A percentile compares a stretch with the other conserved stretches of the same genome.
These are phyloP conservation scores for Poeciliopsis occidentalis DNA, from an alignment of 2,113 vertebrate genomes.

Conservation along the genomic window DNA sequence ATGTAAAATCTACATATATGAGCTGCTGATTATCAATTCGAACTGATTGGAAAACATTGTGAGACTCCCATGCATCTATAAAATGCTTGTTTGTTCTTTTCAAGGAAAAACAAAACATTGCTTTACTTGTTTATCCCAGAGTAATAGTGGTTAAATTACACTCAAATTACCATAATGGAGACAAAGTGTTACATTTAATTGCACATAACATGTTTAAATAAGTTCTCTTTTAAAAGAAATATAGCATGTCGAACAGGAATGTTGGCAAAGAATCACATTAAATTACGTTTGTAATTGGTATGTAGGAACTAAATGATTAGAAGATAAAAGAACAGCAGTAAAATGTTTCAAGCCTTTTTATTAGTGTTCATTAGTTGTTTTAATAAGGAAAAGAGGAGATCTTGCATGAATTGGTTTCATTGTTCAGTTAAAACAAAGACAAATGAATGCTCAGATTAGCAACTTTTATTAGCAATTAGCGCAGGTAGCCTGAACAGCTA, in stretches of 20 bases:
- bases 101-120: conserved; percentile 1
- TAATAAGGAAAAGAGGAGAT: too few species aligned
- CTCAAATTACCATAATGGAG: not conserved
- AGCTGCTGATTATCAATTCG: too few species aligned
- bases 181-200: not conserved
- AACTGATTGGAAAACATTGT: too few species aligned
- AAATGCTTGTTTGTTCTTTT: not conserved
- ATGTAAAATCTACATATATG: not conserved
- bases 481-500: too few species aligned
- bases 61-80: not conserved
- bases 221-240: too few species aligned
- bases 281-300: not conserved
- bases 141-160: not conserved
- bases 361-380: too few species aligned
- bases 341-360: too few species aligned
- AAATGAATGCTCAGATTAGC: not conserved
- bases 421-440: too few species aligned
- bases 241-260: not conserved
- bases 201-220: not conserved
- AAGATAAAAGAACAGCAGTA: too few species aligned
- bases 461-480: not conserved
- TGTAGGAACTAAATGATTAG: not conserved
- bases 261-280: not conserved
- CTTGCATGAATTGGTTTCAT: too few species aligned
- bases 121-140: not conserved